Conservation (phyloP, 2,888 invertebrate species). For the Drosophila cracens region DNA sequence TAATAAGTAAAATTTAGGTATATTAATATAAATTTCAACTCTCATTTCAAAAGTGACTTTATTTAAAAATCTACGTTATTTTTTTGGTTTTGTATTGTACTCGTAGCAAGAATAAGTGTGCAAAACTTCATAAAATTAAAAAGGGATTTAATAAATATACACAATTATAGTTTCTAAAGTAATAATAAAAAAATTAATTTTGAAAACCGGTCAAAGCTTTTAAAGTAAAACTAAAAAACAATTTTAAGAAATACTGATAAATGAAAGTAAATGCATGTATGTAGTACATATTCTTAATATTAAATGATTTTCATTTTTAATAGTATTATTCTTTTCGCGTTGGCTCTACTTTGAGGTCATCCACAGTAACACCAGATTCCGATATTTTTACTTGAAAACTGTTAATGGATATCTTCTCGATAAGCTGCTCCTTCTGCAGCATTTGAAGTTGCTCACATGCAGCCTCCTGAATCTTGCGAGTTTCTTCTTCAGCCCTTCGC, state of each 20-base stretch:
- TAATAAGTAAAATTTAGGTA: too few relatives aligned
- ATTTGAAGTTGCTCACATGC: constrained; percentile 74
- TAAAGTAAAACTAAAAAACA: neutral
- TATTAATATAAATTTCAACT: neutral
- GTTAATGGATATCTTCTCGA: constrained; percentile 52
- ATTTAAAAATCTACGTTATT: neutral
- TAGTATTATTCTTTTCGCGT: neutral
- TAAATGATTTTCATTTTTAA: neutral
- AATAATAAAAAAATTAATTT: neutral
- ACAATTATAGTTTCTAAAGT: neutral
- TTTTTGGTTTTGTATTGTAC: neutral
- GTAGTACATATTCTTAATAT: neutral
- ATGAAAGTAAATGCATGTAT: neutral
- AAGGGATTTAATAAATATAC: neutral
- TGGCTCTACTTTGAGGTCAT: constrained; percentile 26
- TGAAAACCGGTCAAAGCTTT: neutral
- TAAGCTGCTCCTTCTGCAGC: constrained; percentile 56
- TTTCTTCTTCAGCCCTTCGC: constrained; percentile 68
- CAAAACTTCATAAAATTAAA: neutral
- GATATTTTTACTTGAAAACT: constrained; percentile 62
- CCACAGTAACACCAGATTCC: constrained; percentile 36
- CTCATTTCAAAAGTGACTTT: neutral
- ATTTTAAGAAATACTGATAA: neutral
- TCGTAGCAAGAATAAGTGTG: neutral
- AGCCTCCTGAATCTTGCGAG: constrained; percentile 74